Base-by-base conservation (phyloP, 2,888 invertebrate genomes). In the Apamea anceps region DNA sequence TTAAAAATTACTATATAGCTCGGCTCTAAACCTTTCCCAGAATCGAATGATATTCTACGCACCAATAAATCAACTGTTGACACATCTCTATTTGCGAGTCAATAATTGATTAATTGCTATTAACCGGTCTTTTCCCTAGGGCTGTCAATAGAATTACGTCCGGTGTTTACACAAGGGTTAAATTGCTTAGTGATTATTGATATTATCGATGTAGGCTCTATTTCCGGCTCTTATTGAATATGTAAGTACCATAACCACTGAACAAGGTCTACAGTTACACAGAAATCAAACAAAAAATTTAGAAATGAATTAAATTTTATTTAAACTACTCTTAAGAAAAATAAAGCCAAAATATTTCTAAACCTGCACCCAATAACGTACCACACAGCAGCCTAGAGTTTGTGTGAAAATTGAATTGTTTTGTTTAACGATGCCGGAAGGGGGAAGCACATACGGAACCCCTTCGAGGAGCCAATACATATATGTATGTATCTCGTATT, bases 331-430 rank as follows among this genome's bases (percentile, higher is more conserved):
- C 8, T 6, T n/a, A 8, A 77, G 1, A 45, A n/a, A 70, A 77
- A 25, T 13, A 60, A 7, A 5, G 4, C 21, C 32, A 21, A 4
- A 75, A 42, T 68, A 51, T 66, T 0, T 60, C 1, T 2, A 48
- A 67, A 65, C n/a, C 25, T 32, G 21, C 10, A 37, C 21, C 70
- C 72, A 77, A 51, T 65, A 77, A 73, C 85, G 5, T 90, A 89
- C 89, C 66, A 48, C 68, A 72, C 0, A 0, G 77, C 88, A 60
- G 0, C 82, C 80, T 75, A 48, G 72, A 75, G 75, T 82, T 85
- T 84, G 87, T 79, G 85, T 88, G 87, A 85, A 88, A 87, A 91
- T 89, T 88, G 87, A 89, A 90, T 90, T 89, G 90, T 90, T 89
- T 90, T 88, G 89, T 86, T 85, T 86, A 86, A 88, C 85, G 82